Percentiles rank a stretch among this genome's conserved stretches.
phyloP scores from a whole-genome alignment of 2,797 vertebrate species.

The Perodicticus potto region DNA sequence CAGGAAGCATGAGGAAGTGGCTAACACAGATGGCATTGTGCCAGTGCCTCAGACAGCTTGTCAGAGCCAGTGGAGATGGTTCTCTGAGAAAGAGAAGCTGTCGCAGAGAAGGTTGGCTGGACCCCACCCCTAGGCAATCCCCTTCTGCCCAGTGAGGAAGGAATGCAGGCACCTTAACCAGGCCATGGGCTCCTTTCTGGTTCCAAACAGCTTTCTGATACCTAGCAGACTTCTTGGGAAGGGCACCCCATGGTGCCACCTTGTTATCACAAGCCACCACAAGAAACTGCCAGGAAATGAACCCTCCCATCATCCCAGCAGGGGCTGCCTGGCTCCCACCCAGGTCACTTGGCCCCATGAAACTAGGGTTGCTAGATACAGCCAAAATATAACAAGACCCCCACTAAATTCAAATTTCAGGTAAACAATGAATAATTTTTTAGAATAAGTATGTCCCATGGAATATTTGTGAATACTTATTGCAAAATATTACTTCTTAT shows the following conservation, averaged over 20 bases:
- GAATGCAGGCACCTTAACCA: neutral
- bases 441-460: neutral
- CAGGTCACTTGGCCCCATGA: neutral
- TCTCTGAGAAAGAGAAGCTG: neutral
- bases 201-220: slow-evolving; percentile 27
- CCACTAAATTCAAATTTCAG: neutral
- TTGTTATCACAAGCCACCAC: neutral
- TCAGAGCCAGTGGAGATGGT: neutral
- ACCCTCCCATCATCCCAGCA: neutral
- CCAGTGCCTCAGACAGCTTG: neutral
- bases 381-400: neutral
- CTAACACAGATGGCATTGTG: neutral
- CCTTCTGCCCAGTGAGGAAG: neutral
- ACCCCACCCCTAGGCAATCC: neutral
- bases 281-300: neutral
- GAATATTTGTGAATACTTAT: neutral
- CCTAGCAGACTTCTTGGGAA: neutral
- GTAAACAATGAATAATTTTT: neutral
- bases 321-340: neutral
- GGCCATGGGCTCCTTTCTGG: neutral
- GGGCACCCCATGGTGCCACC: neutral
- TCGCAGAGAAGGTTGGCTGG: neutral
- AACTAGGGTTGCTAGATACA: neutral
- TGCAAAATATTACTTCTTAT: slow-evolving; percentile 27
- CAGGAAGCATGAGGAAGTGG: neutral